These are phyloP conservation scores for Nasua narica DNA, from an alignment of 2,797 vertebrate species.

Conservation along the genomic window DNA sequence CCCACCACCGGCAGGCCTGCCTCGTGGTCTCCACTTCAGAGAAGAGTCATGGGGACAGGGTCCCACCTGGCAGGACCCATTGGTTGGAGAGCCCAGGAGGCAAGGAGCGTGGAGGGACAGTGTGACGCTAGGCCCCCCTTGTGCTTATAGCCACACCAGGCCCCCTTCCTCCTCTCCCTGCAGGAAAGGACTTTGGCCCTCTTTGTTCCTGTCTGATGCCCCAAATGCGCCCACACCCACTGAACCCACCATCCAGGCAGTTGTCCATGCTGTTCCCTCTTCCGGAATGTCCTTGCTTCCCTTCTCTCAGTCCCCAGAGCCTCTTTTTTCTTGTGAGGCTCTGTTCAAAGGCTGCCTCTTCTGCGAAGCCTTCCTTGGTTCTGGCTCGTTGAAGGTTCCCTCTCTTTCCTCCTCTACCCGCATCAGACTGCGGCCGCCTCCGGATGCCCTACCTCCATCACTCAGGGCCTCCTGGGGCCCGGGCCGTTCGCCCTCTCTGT, in stretches of 20 bases:
- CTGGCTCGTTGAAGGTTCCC: background rate
- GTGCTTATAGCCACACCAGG: background rate
- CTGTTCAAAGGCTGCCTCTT: background rate
- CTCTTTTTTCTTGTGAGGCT: background rate
- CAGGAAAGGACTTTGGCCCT: background rate
- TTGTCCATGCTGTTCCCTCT: background rate
- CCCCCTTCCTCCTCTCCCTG: too few species aligned
- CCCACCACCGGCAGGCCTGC: background rate
- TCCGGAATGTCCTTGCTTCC: background rate
- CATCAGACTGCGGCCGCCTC: background rate
- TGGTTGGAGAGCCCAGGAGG: background rate
- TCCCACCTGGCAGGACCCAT: background rate
- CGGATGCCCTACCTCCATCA: background rate
- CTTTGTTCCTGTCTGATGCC: background rate
- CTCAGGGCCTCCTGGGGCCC: background rate
- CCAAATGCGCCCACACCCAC: background rate
- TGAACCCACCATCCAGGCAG: too few species aligned
- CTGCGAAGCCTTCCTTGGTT: background rate
- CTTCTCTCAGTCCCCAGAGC: background rate
- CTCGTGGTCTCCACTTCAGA: background rate
- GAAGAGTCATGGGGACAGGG: accelerated
- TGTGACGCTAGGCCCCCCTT: background rate
- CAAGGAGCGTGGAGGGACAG: background rate
- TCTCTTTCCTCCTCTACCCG: background rate
- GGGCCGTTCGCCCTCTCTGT: background rate